phyloP scores from a whole-genome alignment of 2,888 invertebrate species.

The Scrobipalpa costella region DNA sequence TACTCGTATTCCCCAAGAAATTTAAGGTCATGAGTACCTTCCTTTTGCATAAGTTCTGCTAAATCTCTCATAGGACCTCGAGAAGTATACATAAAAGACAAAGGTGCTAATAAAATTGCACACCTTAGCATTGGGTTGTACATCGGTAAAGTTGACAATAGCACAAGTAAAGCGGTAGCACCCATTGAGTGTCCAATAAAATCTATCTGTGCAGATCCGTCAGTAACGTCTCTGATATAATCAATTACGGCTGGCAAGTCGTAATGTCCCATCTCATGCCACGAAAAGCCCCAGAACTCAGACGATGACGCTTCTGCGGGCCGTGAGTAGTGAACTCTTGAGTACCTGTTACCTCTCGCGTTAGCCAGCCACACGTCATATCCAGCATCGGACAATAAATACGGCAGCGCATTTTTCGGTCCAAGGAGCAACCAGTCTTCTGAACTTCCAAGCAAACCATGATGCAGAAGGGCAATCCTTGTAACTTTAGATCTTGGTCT shows the following conservation, averaged over 20 bases:
- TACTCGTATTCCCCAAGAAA: conserved; percentile 45
- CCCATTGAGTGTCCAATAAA: conserved; percentile 57
- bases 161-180: conserved; percentile 48
- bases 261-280: conserved; percentile 56
- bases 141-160: conserved; percentile 45
- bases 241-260: conserved; percentile 51
- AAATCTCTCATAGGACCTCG: conserved; percentile 49
- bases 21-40: conserved; percentile 35
- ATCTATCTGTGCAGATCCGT: conserved; percentile 39
- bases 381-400: conserved; percentile 71
- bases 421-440: conserved; percentile 55
- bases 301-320: conserved; percentile 26
- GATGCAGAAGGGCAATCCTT: conserved; percentile 45
- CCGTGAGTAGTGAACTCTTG: conserved; percentile 40
- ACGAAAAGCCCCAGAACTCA: conserved; percentile 56
- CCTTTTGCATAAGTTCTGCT: conserved; percentile 39
- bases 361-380: conserved; percentile 81
- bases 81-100: conserved; percentile 50
- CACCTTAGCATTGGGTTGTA: conserved; percentile 48
- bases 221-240: conserved; percentile 42
- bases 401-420: conserved; percentile 46
- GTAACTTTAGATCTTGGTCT: conserved; percentile 19
- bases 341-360: conserved; percentile 55
- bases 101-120: conserved; percentile 49
- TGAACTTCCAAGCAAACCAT: conserved; percentile 54